Percentiles rank a stretch among this genome's conserved stretches.
phyloP scores from a whole-genome alignment of 2,888 invertebrate genomes.

The Tenthredo amoena region DNA sequence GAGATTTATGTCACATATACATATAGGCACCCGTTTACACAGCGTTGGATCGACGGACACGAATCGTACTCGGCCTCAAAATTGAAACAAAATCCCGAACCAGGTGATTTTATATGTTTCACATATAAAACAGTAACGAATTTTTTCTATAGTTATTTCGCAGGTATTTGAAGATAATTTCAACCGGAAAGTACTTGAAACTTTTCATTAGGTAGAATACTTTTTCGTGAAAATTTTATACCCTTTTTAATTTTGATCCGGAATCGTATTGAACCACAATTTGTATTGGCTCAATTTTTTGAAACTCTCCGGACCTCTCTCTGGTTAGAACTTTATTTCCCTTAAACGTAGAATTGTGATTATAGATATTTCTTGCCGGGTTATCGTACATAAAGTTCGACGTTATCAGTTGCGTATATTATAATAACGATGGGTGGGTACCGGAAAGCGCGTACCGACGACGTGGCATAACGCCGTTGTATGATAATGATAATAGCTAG shows the following conservation, averaged over 20 bases:
- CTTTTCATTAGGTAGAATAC: neutral
- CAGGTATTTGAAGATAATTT: neutral
- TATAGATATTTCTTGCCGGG: neutral
- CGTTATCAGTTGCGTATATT: neutral
- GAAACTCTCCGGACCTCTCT: neutral
- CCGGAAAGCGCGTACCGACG: constrained; percentile 5
- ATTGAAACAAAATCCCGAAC: neutral
- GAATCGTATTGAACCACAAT: neutral
- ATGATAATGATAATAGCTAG: constrained; percentile 30
- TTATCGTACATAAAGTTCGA: constrained; percentile 4
- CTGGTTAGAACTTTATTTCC: neutral
- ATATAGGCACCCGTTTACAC: neutral
- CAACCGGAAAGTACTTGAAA: neutral
- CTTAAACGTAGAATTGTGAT: neutral
- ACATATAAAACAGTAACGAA: neutral
- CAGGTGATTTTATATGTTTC: neutral
- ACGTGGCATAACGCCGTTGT: neutral
- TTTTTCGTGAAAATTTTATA: neutral
- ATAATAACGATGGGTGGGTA: neutral
- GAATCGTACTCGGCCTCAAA: neutral
- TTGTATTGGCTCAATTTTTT: neutral
- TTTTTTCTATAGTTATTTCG: too few species aligned
- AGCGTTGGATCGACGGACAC: neutral
- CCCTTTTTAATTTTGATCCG: neutral
- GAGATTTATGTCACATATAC: constrained; percentile 3